Evolutionary conservation across 2,113 vertebrate species (phyloP).

Genomic region (Eurypyga helias): DNA sequence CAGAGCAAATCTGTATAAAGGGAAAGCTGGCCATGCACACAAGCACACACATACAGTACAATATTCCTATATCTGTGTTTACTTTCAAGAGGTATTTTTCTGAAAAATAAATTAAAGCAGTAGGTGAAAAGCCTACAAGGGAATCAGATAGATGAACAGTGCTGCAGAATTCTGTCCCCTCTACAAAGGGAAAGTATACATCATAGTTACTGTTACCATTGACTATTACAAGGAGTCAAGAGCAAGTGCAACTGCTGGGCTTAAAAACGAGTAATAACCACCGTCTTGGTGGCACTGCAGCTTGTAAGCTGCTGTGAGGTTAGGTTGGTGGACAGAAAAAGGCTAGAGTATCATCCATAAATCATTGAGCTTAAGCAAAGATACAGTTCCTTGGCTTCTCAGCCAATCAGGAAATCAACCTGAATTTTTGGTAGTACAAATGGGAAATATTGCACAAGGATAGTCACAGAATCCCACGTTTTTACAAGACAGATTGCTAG

Average conservation of each 20-base stretch:
- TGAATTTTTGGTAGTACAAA: background rate
- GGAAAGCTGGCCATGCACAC: background rate
- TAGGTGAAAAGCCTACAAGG: constrained; percentile 59
- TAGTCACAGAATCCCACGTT: background rate
- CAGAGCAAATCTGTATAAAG: background rate
- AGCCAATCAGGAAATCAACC: background rate
- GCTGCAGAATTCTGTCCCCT: constrained; percentile 37
- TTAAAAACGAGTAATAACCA: constrained; percentile 47
- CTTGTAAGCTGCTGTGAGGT: constrained; percentile 1
- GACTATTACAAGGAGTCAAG: constrained; percentile 36
- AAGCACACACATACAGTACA: background rate
- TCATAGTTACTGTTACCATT: constrained; percentile 60
- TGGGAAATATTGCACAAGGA: background rate
- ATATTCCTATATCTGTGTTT: background rate
- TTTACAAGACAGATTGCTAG: background rate
- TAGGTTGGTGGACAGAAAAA: constrained; percentile 10
- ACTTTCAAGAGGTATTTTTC: constrained; percentile 40
- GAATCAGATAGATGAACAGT: constrained; percentile 35
- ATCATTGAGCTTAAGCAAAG: background rate
- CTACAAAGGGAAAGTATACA: constrained; percentile 36
- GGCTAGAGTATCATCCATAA: background rate
- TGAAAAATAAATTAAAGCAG: constrained; percentile 51
- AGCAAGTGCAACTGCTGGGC: constrained; percentile 40
- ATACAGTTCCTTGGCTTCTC: background rate
- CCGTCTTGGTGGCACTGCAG: constrained; percentile 12